Base-by-base conservation (phyloP, 1,140 invertebrate genomes). In the Acromyrmex charruanus region DNA sequence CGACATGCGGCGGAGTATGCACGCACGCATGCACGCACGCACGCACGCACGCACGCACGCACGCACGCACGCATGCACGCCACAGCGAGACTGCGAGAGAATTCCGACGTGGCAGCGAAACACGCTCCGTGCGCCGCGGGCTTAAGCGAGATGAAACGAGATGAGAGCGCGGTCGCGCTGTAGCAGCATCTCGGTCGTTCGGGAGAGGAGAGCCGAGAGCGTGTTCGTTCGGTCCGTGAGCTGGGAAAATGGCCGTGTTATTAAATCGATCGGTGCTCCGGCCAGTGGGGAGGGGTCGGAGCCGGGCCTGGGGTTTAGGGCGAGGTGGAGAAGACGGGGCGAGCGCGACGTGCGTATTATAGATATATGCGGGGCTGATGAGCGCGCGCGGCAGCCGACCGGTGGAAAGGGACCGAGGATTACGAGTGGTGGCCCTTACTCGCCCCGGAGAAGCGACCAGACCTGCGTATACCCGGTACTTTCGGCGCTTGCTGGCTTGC, bases 261-360 rank as follows among this genome's bases (percentile, higher is more conserved):
- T 94, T 94, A 94, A 94, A 94, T 94, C 93, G 93, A 94, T 94
- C 93, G 94, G 84, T 77, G 92, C 87, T 92, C 91, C 90, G 93
- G 91, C 91, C 90, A 91, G 90, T 89, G 74, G 88, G 85, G 84
- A 84, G 87, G 87, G 86, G 79, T 87, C 79, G 87, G 90, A 91
- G 90, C 87, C 87, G 81, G 87, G 92, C 89, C 92, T 93, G 92
- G 91, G 89, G 87, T 87, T 90, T 68, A 74, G 86, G 25, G 79
- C 53, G 55, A 85, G 74, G 77, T 80, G 61, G 82, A 69, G 89
- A 88, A 82, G 75, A 85, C 69, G 55, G 80, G 61, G 75, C 72
- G 58, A 77, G 49, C 31, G 31, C 80, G 55, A 75, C 55, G 39
- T 84, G 80, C 80, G 80, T 84, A 84, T 84, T 75, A 75, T 75